Evolutionary conservation across 2,113 vertebrate species (phyloP).

Genomic region (Progne subis): DNA sequence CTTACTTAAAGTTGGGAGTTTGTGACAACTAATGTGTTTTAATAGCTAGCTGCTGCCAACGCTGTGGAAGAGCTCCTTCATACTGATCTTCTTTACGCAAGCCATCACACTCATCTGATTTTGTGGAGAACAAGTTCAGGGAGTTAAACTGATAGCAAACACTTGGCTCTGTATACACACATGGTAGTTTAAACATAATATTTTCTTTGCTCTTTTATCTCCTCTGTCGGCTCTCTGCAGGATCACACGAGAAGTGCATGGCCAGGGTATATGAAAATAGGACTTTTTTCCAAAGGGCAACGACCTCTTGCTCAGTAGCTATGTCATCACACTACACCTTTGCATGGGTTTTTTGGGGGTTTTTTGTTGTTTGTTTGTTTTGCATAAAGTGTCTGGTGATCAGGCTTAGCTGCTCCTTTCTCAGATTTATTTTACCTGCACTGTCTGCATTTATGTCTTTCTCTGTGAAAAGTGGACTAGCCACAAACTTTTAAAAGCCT

Average conservation of each 20-base stretch:
- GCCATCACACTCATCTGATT: neutral
- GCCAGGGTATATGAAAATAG: neutral
- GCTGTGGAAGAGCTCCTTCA: neutral
- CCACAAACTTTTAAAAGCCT: neutral
- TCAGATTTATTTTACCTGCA: neutral
- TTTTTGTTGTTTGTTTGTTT: neutral
- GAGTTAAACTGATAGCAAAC: neutral
- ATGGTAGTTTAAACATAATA: neutral
- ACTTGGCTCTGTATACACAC: neutral
- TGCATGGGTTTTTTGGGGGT: neutral
- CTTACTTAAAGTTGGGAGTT: neutral
- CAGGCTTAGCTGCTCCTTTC: neutral
- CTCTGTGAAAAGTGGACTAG: neutral
- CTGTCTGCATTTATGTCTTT: neutral
- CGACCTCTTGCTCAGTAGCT: accelerated
- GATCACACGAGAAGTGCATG: neutral
- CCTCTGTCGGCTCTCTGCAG: neutral
- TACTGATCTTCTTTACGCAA: neutral
- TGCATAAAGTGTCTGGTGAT: neutral
- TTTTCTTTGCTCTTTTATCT: neutral
- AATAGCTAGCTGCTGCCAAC: neutral
- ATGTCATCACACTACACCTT: neutral
- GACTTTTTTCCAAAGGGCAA: neutral
- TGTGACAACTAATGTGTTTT: neutral
- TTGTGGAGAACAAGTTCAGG: neutral